Percentiles rank a stretch among this genome's conserved stretches.
Conservation (phyloP, 2,113 vertebrate species). For the Actenoides lindsayi region DNA sequence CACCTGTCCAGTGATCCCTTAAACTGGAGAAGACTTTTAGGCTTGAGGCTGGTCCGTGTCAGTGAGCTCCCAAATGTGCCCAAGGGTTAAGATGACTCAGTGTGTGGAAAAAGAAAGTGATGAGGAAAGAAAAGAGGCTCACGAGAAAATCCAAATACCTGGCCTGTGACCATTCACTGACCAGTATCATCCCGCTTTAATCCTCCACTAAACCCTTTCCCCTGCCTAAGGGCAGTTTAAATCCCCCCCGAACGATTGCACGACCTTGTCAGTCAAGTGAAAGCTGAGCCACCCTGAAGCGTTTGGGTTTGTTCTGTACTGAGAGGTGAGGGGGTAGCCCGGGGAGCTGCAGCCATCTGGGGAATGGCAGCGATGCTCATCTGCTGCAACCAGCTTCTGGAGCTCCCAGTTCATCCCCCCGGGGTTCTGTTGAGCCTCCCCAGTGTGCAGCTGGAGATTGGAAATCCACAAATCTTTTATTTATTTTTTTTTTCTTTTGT, state of each 20-base stretch:
- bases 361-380: not conserved
- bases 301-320: not conserved
- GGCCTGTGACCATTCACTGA: not conserved
- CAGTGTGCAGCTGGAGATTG: not conserved
- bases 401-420: not conserved
- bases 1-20: not conserved
- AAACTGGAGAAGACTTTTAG: not conserved
- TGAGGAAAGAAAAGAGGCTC: not conserved
- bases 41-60: not conserved
- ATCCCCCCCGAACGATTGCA: not conserved
- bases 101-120: not conserved
- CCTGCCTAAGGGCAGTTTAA: not conserved
- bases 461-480: not conserved
- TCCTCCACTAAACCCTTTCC: not conserved
- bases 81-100: not conserved
- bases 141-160: not conserved
- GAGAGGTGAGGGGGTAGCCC: not conserved
- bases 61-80: not conserved
- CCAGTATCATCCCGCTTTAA: not conserved
- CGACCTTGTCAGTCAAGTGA: not conserved
- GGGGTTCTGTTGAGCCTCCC: not conserved
- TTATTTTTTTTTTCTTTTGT: not conserved
- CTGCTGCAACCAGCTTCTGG: not conserved
- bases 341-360: conserved; percentile 1
- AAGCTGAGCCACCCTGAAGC: not conserved